Percentiles rank a stretch among this genome's conserved stretches.
These are phyloP conservation scores for Orussus abietinus DNA, from an alignment of 1,140 invertebrate species.

Conservation along the genomic window DNA sequence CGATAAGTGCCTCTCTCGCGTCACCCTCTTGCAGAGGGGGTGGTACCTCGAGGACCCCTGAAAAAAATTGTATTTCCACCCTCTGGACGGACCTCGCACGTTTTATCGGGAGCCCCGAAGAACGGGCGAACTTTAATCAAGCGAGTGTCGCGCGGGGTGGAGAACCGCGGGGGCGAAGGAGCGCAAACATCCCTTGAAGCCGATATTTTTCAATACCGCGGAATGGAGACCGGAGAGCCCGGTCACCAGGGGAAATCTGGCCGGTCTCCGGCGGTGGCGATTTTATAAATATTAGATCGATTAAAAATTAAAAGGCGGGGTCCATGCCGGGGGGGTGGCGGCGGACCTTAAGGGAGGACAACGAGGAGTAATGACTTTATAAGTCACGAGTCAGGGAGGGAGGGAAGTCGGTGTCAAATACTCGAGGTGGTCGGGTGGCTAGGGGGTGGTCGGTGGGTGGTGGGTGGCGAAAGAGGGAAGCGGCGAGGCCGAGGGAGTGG, in stretches of 20 bases:
- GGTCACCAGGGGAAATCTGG: conserved; percentile 44
- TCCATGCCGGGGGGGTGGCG: conserved; percentile 11
- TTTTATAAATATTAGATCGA: conserved; percentile 46
- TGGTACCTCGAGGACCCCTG: too few species aligned
- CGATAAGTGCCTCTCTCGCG: too few species aligned
- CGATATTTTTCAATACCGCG: conserved; percentile 43
- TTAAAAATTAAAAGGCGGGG: conserved; percentile 37
- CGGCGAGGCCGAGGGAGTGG: conserved; percentile 22
- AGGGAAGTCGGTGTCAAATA: conserved; percentile 25
- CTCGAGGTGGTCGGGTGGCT: conserved; percentile 11
- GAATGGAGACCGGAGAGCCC: conserved; percentile 16
- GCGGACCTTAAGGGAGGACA: background rate
- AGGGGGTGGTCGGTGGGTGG: conserved; percentile 11
- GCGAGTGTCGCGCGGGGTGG: conserved; percentile 6
- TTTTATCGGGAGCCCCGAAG: too few species aligned
- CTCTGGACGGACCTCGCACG: too few species aligned
- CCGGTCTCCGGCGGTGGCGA: conserved; percentile 20
- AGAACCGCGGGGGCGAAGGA: conserved; percentile 18
- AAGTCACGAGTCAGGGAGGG: conserved; percentile 25
- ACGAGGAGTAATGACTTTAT: conserved; percentile 33
- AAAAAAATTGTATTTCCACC: too few species aligned
- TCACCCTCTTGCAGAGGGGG: too few species aligned
- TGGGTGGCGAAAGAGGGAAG: conserved; percentile 10
- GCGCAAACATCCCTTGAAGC: conserved; percentile 32
- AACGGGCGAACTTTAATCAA: conserved; percentile 41